Conservation (phyloP, 2,113 vertebrate genomes). For the Peromyscus polionotus region DNA sequence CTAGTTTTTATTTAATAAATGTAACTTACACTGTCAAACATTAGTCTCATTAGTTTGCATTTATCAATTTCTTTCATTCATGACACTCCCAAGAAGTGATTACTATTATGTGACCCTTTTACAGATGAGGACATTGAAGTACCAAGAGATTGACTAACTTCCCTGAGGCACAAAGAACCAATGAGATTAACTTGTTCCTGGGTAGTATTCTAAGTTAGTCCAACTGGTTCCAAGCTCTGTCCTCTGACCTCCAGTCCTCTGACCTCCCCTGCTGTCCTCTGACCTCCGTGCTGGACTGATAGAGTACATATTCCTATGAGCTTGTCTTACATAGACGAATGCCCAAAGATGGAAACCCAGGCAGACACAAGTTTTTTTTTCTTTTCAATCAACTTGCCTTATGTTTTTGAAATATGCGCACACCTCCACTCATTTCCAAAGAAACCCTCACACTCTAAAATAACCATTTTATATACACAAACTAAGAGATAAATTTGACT, state of each 20-base stretch:
- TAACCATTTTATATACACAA: neutral
- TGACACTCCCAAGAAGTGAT: neutral
- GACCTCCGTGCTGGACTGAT: neutral
- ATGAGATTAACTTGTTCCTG: neutral
- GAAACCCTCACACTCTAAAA: neutral
- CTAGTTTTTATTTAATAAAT: constrained; percentile 6
- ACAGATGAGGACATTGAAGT: neutral
- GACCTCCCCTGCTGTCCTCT: too few relatives aligned
- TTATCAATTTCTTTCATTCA: neutral
- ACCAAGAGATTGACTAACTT: neutral
- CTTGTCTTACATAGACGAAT: neutral
- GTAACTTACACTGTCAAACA: neutral
- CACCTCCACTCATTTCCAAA: neutral
- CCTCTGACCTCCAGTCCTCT: neutral
- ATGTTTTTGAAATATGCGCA: neutral
- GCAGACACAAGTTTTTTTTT: neutral
- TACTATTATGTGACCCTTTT: neutral
- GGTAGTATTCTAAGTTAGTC: neutral
- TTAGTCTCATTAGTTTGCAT: neutral
- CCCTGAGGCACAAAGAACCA: neutral
- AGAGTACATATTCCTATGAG: neutral
- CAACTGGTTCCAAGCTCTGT: neutral
- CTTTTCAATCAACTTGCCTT: neutral
- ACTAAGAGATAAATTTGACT: neutral
- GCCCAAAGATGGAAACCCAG: neutral